Evolutionary conservation across 2,888 invertebrate genomes (phyloP), one percentile per base, ranked within the genome.

Genomic region (Dolichopus griseipennis): DNA sequence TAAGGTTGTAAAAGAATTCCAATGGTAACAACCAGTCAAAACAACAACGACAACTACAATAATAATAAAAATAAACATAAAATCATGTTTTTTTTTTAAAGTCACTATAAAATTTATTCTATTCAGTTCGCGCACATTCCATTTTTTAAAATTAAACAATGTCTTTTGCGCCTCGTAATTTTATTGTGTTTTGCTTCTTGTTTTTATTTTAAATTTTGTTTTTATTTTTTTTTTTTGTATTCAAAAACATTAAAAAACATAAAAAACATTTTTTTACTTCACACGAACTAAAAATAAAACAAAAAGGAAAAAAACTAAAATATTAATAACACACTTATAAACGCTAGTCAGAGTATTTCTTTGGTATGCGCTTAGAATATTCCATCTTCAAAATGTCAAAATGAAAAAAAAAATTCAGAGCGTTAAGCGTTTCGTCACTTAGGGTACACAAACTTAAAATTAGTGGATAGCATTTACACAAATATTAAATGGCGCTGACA

Each of bases 121-220:
- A 18, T 52, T 52, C 52, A 52, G 52, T 52, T 15, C 15, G 52
- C 52, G 52, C 52, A 52, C 52, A 52, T 52, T 52, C 52, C 52
- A 52, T 18, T 52, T n/a, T n/a, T 43, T 52, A 52, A 52, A 12
- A 15, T 15, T 52, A 52, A 52, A 52, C 52, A 52, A 52, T 52
- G 52, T 52, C 52, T 52, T 52, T 52, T 52, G 52, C 52, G 52
- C 52, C 52, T 52, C 52, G 52, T 52, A 52, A 52, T 18, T 52
- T 18, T 18, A 12, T 52, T 52, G 15, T n/a, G 1, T 52, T 2
- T 52, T 52, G 1, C 8, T 37, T 34, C 9, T 5, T 34, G 5
- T 5, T 34, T 34, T 5, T 34, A 9, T 34, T 34, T 5, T 34
- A 7, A 7, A 10, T 37, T 37, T 37, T 37, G 4, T 37, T 37